A percentile compares a stretch with the other conserved stretches of the same genome.
phyloP scores from a whole-genome alignment of 1,140 invertebrate genomes.

The Campoletis sonorensis region DNA sequence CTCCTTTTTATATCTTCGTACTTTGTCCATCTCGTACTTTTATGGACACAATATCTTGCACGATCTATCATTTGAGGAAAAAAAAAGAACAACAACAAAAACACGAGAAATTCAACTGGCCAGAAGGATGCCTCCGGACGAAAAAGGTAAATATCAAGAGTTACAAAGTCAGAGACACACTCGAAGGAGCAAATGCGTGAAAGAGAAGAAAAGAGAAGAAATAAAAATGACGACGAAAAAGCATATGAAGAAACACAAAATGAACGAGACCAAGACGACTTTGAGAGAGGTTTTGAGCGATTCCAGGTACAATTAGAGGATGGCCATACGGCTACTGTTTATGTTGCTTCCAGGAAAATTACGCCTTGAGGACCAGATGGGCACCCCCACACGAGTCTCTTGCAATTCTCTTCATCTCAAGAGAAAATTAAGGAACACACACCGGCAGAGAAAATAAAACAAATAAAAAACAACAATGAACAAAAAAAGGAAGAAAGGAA shows the following conservation, averaged over 20 bases:
- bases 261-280: constrained; percentile 47
- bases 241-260: constrained; percentile 51
- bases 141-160: background rate
- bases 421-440: constrained; percentile 4
- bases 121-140: background rate
- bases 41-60: no score
- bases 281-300: constrained; percentile 54
- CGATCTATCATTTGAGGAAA: no score
- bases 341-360: constrained; percentile 52
- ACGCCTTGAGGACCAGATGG: constrained; percentile 43
- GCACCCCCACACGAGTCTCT: constrained; percentile 40
- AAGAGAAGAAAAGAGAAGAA: background rate
- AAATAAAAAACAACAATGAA: background rate
- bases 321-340: constrained; percentile 51
- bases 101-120: background rate
- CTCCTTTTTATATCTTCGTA: no score
- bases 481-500: constrained; percentile 6
- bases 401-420: background rate
- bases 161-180: background rate
- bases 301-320: constrained; percentile 61
- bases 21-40: no score
- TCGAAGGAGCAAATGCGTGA: background rate
- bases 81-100: background rate
- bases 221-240: constrained; percentile 28
- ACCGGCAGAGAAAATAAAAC: background rate